Base-by-base conservation (phyloP, 2,888 invertebrate genomes). In the Rhagonycha fulva region DNA sequence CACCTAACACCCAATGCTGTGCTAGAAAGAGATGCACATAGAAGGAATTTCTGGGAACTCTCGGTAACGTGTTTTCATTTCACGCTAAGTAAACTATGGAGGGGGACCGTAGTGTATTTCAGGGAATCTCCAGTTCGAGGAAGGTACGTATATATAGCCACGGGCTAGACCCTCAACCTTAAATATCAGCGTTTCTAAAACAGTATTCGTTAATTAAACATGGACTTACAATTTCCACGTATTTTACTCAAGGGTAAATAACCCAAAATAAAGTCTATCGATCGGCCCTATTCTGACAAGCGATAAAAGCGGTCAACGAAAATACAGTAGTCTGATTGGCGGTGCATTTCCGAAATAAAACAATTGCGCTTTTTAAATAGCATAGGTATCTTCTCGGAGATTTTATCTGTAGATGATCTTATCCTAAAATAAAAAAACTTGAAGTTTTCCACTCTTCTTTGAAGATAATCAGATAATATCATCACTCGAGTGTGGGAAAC, bases 21-120 rank as follows among this genome's bases (percentile, higher is more conserved):
- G 74, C 68, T 72, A 76, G 68, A 79, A 67, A 75, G 79, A 74
- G 76, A 71, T 60, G 32, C 68, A 74, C 1, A 69, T 68, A 30
- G 76, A 74, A 70, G 76, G 77, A 78, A 76, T 80, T 86, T 86
- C 86, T 85, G 80, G 82, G 87, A 87, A 87, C 74, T 79, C 82
- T 81, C 82, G 83, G 84, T 84, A 87, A 87, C 87, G 85, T 85
- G 86, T 86, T 86, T 86, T 86, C 86, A 83, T 84, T 86, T 86
- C 86, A 84, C 84, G 85, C 82, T 85, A 86, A 86, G 63, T 72
- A 62, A 32, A 60, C 70, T 76, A 74, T 76, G 79, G 81, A 77
- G 81, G 80, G 80, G 80, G 76, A 81, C 81, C 80, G 82, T 80
- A 82, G 81, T 79, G 85, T 84, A 84, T 84, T 87, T 86, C 87